Percentiles rank a stretch among this genome's conserved stretches.
Evolutionary conservation across 2,113 vertebrate species (phyloP).

Genomic region (Azemiops feae): DNA sequence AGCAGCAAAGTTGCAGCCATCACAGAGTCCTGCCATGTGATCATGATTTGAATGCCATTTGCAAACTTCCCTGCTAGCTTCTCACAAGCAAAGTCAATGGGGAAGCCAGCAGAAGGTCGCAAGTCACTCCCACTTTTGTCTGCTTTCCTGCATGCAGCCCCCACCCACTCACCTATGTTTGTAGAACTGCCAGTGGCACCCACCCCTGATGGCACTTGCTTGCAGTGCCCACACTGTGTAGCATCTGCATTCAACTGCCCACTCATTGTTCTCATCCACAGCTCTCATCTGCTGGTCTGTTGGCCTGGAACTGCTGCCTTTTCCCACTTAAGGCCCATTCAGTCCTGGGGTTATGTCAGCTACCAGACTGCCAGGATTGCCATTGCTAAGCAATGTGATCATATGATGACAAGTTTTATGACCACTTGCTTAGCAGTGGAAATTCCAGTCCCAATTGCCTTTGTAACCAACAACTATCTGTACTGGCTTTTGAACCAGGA

Average conservation of each 20-base stretch:
- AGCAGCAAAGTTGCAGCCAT: not conserved
- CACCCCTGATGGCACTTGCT: not conserved
- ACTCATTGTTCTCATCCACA: too few relatives aligned
- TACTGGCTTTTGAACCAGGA: not conserved
- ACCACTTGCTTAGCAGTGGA: not conserved
- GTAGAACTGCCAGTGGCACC: not conserved
- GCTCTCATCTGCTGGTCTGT: too few relatives aligned
- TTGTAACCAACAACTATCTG: not conserved
- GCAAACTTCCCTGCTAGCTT: not conserved
- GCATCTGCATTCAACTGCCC: not conserved
- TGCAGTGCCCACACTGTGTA: not conserved
- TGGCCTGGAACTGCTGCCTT: too few relatives aligned
- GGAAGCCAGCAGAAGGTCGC: not conserved
- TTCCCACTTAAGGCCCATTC: too few relatives aligned
- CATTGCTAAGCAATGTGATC: too few relatives aligned
- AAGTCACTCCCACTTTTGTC: not conserved
- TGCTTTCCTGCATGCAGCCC: not conserved
- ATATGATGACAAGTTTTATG: too few relatives aligned
- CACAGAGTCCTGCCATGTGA: not conserved
- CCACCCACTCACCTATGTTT: not conserved
- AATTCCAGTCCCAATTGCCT: not conserved
- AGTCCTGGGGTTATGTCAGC: too few relatives aligned
- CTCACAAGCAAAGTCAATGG: too few relatives aligned
- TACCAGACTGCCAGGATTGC: too few relatives aligned
- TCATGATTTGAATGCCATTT: not conserved